These are phyloP conservation scores for Elaphurus davidianus DNA, from an alignment of 2,113 vertebrate species.

Conservation along the genomic window DNA sequence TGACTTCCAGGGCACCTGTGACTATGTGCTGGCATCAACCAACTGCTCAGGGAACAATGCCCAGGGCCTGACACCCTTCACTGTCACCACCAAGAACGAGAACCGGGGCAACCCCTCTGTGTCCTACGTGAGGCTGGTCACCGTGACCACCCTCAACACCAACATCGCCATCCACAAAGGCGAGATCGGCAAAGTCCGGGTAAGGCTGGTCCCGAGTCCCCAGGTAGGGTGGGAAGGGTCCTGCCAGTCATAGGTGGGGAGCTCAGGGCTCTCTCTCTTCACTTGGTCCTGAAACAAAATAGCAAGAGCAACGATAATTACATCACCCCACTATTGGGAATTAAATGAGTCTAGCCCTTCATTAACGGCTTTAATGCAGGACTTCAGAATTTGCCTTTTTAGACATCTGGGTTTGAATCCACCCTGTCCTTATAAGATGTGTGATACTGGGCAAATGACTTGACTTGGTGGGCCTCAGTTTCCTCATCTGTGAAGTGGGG, in stretches of 20 bases:
- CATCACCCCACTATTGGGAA: not conserved
- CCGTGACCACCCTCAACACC: slow-evolving; percentile 75
- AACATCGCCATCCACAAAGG: slow-evolving; percentile 79
- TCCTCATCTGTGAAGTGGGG: not conserved
- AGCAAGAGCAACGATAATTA: not conserved
- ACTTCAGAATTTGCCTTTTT: not conserved
- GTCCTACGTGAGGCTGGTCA: slow-evolving; percentile 82
- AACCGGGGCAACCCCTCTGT: slow-evolving; percentile 80
- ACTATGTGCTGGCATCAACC: slow-evolving; percentile 80
- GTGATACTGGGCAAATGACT: not conserved
- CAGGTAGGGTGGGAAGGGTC: not conserved
- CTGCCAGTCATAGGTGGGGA: not conserved
- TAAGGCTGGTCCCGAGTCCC: slow-evolving; percentile 56
- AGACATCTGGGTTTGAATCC: not conserved
- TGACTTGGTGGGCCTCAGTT: not conserved
- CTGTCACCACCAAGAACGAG: slow-evolving; percentile 85
- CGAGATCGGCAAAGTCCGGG: slow-evolving; percentile 83
- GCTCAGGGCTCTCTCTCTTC: not conserved
- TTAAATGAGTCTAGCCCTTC: not conserved
- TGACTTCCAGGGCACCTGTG: slow-evolving; percentile 85
- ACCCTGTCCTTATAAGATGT: not conserved
- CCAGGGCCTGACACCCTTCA: slow-evolving; percentile 81
- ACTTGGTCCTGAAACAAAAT: not conserved
- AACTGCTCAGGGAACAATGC: slow-evolving; percentile 73
- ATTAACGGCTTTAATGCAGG: not conserved